phyloP scores from a whole-genome alignment of 2,888 invertebrate genomes.

The Portevinia maculata region DNA sequence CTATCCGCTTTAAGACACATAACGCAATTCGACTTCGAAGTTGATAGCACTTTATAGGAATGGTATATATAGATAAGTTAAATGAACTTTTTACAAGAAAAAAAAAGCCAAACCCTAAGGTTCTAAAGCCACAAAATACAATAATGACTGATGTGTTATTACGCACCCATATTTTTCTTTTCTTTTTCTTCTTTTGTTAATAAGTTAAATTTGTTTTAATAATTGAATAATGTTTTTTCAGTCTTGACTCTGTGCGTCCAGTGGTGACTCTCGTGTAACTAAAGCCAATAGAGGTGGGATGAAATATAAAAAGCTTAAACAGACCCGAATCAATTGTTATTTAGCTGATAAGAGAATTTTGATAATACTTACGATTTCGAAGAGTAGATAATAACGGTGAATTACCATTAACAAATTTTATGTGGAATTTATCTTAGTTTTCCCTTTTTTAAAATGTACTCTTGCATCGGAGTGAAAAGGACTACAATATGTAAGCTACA shows the following conservation, averaged over 20 bases:
- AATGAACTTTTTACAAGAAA: constrained; percentile 6
- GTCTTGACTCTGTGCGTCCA: constrained; percentile 11
- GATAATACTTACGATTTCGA: constrained; percentile 20
- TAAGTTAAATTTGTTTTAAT: neutral
- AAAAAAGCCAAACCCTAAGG: constrained; percentile 19
- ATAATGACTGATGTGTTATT: neutral
- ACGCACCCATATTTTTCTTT: constrained; percentile 49
- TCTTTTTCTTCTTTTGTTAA: constrained; percentile 40
- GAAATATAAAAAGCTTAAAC: constrained; percentile 24
- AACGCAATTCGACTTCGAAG: neutral
- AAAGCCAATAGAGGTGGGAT: neutral
- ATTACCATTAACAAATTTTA: no score
- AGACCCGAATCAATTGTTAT: neutral
- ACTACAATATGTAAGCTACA: no score
- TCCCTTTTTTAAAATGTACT: no score
- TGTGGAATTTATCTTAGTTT: no score
- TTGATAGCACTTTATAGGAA: neutral
- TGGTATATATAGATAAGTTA: no score
- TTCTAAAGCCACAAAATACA: constrained; percentile 35
- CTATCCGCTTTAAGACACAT: constrained; percentile 19
- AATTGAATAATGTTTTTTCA: neutral
- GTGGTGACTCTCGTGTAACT: constrained; percentile 22
- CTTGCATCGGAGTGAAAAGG: no score
- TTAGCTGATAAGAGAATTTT: constrained; percentile 35
- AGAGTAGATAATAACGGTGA: neutral